Evolutionary conservation across 2,113 vertebrate genomes (phyloP).

Genomic region (Rattus rattus): DNA sequence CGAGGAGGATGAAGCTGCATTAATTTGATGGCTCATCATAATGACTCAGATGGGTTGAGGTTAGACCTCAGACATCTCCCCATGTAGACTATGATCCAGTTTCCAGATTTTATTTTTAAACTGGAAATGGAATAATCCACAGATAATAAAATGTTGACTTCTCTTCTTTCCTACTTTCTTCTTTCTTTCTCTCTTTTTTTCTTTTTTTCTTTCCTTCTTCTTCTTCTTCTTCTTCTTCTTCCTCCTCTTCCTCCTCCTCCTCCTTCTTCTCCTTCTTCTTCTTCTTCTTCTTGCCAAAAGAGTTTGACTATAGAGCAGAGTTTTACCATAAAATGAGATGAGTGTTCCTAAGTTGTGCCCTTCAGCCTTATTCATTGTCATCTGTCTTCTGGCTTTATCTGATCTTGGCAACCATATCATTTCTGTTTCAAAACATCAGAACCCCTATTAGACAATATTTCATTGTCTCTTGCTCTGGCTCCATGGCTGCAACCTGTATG

Average conservation of each 20-base stretch:
- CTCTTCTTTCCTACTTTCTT: too few relatives aligned
- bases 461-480: neutral
- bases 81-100: neutral
- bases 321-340: neutral
- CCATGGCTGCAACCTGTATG: neutral
- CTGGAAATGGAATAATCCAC: neutral
- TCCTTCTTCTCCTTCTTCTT: too few relatives aligned
- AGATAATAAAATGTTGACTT: neutral
- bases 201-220: too few relatives aligned
- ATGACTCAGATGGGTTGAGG: neutral
- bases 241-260: too few relatives aligned
- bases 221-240: too few relatives aligned
- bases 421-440: neutral
- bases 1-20: neutral
- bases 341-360: too few relatives aligned
- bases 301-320: too few relatives aligned
- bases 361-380: neutral
- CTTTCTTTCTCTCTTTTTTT: too few relatives aligned
- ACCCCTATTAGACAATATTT: neutral
- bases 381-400: too few relatives aligned
- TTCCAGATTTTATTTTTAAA: neutral
- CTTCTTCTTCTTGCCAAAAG: too few relatives aligned
- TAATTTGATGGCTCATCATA: neutral
- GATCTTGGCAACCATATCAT: accelerated
- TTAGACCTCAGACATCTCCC: neutral